A percentile compares a stretch with the other conserved stretches of the same genome.
phyloP scores from a whole-genome alignment of 2,113 vertebrate species.

The Catharus bicknelli region DNA sequence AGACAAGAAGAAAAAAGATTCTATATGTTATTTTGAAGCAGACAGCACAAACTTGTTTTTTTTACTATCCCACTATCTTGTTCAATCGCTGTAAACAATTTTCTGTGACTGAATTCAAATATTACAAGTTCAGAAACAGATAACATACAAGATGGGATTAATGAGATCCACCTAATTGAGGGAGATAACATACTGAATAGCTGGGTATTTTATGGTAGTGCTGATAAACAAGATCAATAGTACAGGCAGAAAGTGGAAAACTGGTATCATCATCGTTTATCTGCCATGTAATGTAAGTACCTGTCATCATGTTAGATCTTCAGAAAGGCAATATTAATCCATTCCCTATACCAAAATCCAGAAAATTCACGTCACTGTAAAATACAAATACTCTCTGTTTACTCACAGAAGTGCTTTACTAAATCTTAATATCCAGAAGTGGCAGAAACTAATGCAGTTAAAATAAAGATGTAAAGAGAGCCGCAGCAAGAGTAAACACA shows the following conservation, averaged over 20 bases:
- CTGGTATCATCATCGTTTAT: slow-evolving; percentile 17
- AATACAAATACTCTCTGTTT: slow-evolving; percentile 25
- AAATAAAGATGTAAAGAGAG: slow-evolving; percentile 9
- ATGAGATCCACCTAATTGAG: slow-evolving; percentile 29
- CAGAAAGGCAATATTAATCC: slow-evolving; percentile 6
- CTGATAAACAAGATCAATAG: slow-evolving; percentile 58
- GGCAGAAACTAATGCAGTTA: slow-evolving; percentile 16
- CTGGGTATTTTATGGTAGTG: slow-evolving; percentile 28
- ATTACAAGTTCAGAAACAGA: slow-evolving; percentile 39
- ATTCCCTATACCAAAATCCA: background rate
- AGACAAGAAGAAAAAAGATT: background rate
- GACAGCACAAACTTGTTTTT: background rate
- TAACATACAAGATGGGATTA: slow-evolving; percentile 27
- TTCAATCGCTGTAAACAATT: background rate
- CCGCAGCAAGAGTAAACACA: background rate
- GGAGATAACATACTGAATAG: slow-evolving; percentile 38
- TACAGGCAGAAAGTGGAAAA: slow-evolving; percentile 51
- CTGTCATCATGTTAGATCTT: slow-evolving; percentile 24
- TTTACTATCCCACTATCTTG: background rate
- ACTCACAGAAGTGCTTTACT: slow-evolving; percentile 7
- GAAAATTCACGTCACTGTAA: slow-evolving; percentile 6
- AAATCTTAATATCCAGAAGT: slow-evolving; percentile 33
- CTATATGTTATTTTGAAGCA: background rate
- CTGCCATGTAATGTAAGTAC: slow-evolving; percentile 43
- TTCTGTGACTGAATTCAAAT: slow-evolving; percentile 15